phyloP scores from a whole-genome alignment of 2,888 invertebrate genomes.

The Marasmarcha lunaedactyla region DNA sequence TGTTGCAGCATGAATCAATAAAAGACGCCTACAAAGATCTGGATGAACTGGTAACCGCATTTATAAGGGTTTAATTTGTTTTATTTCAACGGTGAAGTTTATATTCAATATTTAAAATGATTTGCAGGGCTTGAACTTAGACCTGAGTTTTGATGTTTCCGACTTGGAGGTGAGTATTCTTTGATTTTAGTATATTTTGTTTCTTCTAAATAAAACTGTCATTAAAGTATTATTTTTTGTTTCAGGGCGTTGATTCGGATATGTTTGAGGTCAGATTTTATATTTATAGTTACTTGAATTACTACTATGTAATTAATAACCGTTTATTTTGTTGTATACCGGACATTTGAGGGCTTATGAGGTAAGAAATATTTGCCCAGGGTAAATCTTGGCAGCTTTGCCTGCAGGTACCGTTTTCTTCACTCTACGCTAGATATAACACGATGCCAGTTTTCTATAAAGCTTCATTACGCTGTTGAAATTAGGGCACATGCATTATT shows the following conservation, averaged over 20 bases:
- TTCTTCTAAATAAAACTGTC: no score
- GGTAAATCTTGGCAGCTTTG: slow-evolving; percentile 5
- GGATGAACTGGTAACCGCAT: slow-evolving; percentile 40
- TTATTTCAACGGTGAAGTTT: no score
- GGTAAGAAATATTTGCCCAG: slow-evolving; percentile 21
- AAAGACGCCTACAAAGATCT: slow-evolving; percentile 52
- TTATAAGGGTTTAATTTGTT: no score
- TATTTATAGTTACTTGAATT: not conserved
- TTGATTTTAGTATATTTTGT: no score
- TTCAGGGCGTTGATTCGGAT: slow-evolving; percentile 52
- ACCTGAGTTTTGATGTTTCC: slow-evolving; percentile 19
- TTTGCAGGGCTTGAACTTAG: slow-evolving; percentile 53
- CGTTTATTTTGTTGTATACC: slow-evolving; percentile 27
- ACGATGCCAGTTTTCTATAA: no score
- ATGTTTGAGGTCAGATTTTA: slow-evolving; percentile 37
- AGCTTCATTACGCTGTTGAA: no score
- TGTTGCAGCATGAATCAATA: slow-evolving; percentile 52
- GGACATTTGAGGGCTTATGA: slow-evolving; percentile 45
- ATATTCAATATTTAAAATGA: no score
- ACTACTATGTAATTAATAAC: slow-evolving; percentile 1
- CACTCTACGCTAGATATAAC: no score
- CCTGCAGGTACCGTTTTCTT: no score
- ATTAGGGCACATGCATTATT: no score
- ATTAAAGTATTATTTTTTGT: slow-evolving; percentile 14
- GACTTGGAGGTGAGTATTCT: slow-evolving; percentile 35